Percentiles rank a stretch among this genome's conserved stretches.
Evolutionary conservation across 2,797 vertebrate species (phyloP).

Genomic region (Toxotes lorentzi): DNA sequence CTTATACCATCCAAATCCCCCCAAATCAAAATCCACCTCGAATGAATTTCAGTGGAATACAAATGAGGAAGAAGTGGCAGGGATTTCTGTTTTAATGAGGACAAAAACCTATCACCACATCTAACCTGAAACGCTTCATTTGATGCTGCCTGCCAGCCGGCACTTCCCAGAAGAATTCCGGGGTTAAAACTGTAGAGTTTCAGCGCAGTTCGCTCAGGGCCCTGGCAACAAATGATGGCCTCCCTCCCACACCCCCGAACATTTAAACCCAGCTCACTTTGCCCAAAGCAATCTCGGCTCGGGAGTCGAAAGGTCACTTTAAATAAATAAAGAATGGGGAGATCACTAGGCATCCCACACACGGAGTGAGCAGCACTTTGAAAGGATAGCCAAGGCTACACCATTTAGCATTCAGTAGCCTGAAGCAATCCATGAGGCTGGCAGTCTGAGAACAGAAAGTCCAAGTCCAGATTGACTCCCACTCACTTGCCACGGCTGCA

Average conservation of each 20-base stretch:
- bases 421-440: conserved; percentile 73
- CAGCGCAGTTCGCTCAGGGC: conserved; percentile 68
- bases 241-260: conserved; percentile 76
- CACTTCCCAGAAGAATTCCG: conserved; percentile 68
- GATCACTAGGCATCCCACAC: conserved; percentile 82
- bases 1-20: conserved; percentile 74
- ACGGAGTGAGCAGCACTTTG: conserved; percentile 71
- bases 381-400: conserved; percentile 77
- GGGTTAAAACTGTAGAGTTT: conserved; percentile 72
- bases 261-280: conserved; percentile 82
- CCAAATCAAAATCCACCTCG: conserved; percentile 77
- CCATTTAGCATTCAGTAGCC: conserved; percentile 80
- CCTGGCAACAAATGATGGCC: conserved; percentile 76
- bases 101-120: conserved; percentile 85
- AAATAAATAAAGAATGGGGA: conserved; percentile 85
- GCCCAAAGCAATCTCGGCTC: conserved; percentile 77
- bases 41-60: conserved; percentile 80
- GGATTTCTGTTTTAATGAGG: conserved; percentile 88
- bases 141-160: conserved; percentile 75
- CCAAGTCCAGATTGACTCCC: conserved; percentile 79
- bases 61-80: conserved; percentile 82
- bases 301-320: conserved; percentile 81
- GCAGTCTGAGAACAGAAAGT: conserved; percentile 80
- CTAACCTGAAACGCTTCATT: conserved; percentile 85
- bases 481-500: conserved; percentile 77